Evolutionary conservation across 2,888 invertebrate species (phyloP).

Genomic region (Euplagia quadripunctaria): DNA sequence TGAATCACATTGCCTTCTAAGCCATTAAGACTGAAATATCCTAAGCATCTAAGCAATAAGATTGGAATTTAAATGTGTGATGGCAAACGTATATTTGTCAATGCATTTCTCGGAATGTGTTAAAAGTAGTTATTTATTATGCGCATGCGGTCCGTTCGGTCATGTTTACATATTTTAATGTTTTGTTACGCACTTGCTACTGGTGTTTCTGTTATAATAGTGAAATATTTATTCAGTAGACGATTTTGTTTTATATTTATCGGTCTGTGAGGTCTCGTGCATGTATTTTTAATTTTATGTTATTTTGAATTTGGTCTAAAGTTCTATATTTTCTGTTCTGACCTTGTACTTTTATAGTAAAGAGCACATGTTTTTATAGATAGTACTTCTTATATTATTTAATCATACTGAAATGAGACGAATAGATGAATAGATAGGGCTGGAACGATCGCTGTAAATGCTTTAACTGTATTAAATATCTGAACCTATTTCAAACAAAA

Average conservation of each 20-base stretch:
- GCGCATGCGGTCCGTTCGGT: conserved; percentile 58
- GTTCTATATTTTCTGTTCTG: neutral
- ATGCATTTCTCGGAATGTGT: conserved; percentile 66
- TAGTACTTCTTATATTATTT: neutral
- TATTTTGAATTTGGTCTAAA: conserved; percentile 23
- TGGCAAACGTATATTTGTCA: conserved; percentile 52
- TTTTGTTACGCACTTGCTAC: conserved; percentile 71
- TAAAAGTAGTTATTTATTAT: conserved; percentile 69
- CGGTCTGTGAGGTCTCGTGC: conserved; percentile 63
- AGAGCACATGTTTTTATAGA: neutral
- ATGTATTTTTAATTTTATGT: conserved; percentile 41
- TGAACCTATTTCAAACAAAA: conserved; percentile 19
- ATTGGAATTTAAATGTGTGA: conserved; percentile 17
- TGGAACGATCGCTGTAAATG: neutral
- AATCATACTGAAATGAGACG: neutral
- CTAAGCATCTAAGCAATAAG: conserved; percentile 31
- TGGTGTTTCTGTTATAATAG: conserved; percentile 68
- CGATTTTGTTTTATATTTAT: conserved; percentile 64
- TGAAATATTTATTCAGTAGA: conserved; percentile 68
- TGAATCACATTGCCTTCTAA: conserved; percentile 49
- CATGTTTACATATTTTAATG: conserved; percentile 70
- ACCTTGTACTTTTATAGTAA: neutral
- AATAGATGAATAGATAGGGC: neutral
- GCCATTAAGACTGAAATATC: conserved; percentile 6
- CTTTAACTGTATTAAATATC: conserved; percentile 20